These are phyloP conservation scores for Drosophila engyochracea DNA, from an alignment of 2,888 invertebrate genomes.

Conservation along the genomic window DNA sequence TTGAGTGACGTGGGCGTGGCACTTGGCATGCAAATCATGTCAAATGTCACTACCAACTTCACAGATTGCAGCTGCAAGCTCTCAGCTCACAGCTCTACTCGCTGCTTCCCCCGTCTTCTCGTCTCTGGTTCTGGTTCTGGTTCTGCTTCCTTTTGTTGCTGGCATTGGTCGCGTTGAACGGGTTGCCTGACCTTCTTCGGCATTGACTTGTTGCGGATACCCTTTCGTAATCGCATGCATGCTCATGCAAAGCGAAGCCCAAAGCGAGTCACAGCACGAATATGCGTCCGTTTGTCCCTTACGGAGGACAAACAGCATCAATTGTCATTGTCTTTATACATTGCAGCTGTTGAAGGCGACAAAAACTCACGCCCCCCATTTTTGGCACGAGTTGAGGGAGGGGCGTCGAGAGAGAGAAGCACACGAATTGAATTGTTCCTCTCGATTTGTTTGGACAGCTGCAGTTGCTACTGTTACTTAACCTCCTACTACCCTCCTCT, in stretches of 20 bases:
- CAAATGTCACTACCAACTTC: slow-evolving; percentile 72
- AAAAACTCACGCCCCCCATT: slow-evolving; percentile 41
- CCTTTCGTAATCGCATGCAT: slow-evolving; percentile 39
- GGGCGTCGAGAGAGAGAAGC: not conserved
- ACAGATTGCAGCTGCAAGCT: slow-evolving; percentile 62
- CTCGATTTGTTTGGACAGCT: slow-evolving; percentile 63
- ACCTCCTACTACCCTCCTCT: not conserved
- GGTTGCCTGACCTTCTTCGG: slow-evolving; percentile 70
- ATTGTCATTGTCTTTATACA: slow-evolving; percentile 22
- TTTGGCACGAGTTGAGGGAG: slow-evolving; percentile 38
- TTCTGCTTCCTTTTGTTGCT: slow-evolving; percentile 50
- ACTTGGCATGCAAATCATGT: slow-evolving; percentile 80
- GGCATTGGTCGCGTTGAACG: slow-evolving; percentile 34
- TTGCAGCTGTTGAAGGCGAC: slow-evolving; percentile 42
- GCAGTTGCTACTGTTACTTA: slow-evolving; percentile 51
- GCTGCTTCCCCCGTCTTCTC: slow-evolving; percentile 29
- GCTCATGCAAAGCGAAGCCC: slow-evolving; percentile 10
- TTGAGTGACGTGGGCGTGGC: slow-evolving; percentile 77
- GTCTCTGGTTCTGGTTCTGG: slow-evolving; percentile 7
- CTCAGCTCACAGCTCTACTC: not conserved
- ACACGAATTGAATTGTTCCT: slow-evolving; percentile 59
- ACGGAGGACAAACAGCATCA: not conserved
- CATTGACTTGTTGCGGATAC: slow-evolving; percentile 43
- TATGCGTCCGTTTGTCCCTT: not conserved
- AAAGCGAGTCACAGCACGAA: slow-evolving; percentile 19